Percentiles rank a stretch among this genome's conserved stretches.
Conservation (phyloP, 2,888 invertebrate genomes). For the Archips xylosteana region DNA sequence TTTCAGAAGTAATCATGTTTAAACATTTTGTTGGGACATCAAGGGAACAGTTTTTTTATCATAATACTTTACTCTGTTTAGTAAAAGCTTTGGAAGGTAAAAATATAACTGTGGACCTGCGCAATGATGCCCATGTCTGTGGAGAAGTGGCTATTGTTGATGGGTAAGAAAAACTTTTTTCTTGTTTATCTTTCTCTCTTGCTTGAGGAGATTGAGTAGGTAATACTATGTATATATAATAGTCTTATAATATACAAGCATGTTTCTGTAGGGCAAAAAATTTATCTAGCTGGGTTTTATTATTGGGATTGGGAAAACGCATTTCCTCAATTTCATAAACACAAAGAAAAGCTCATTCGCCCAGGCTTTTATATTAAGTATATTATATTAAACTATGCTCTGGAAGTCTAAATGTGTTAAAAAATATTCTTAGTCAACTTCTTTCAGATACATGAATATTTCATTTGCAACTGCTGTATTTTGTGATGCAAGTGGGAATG, state of each 20-base stretch:
- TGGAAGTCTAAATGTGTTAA: no score
- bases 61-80: constrained; percentile 87
- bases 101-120: constrained; percentile 87
- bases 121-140: constrained; percentile 87
- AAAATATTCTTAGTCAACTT: constrained; percentile 35
- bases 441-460: constrained; percentile 88
- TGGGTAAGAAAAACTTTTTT: constrained; percentile 76
- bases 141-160: constrained; percentile 87
- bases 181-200: background rate
- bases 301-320: no score
- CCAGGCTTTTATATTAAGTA: no score
- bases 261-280: no score
- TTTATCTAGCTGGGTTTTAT: no score
- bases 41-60: constrained; percentile 78
- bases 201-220: no score
- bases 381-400: no score
- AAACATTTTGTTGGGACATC: constrained; percentile 68
- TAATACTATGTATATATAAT: no score
- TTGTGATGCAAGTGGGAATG: constrained; percentile 86
- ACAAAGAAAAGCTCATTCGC: no score
- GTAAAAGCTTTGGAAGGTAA: constrained; percentile 86
- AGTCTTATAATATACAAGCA: no score
- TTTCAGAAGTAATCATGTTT: constrained; percentile 42
- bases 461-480: constrained; percentile 87
- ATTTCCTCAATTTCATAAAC: no score